These are phyloP conservation scores for Chrysolina oricalcia DNA, from an alignment of 2,888 invertebrate genomes.

Conservation along the genomic window DNA sequence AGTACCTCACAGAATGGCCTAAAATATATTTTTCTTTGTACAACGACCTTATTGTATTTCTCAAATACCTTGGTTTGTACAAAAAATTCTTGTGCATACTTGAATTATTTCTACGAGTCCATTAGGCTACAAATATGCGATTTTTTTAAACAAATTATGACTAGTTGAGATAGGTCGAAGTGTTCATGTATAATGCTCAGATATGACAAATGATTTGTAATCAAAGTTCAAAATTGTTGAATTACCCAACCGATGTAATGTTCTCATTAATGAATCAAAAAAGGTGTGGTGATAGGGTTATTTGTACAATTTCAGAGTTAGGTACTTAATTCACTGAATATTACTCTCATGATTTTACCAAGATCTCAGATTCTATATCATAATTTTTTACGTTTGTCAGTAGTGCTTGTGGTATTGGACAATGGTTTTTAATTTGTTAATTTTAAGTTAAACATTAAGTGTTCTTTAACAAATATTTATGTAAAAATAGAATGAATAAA, in stretches of 20 bases:
- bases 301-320: slow-evolving; percentile 59
- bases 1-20: background rate
- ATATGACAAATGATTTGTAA: background rate
- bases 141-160: background rate
- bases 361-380: slow-evolving; percentile 67
- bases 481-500: slow-evolving; percentile 64
- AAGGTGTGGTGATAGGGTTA: slow-evolving; percentile 50
- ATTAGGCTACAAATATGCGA: too few relatives aligned
- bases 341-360: slow-evolving; percentile 57
- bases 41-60: slow-evolving; percentile 4
- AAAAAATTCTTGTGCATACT: background rate
- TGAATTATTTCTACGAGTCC: too few relatives aligned
- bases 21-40: background rate
- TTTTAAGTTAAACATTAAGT: slow-evolving; percentile 65
- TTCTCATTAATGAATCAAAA: slow-evolving; percentile 33
- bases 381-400: slow-evolving; percentile 63
- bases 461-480: slow-evolving; percentile 69
- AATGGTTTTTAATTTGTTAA: slow-evolving; percentile 66
- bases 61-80: background rate
- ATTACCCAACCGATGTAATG: background rate
- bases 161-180: background rate
- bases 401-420: slow-evolving; percentile 70
- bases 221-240: background rate
- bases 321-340: slow-evolving; percentile 61
- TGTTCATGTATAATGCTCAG: too few relatives aligned